Evolutionary conservation across 2,113 vertebrate species (phyloP), one percentile per base, ranked within the genome.

Genomic region (Amphilophus citrinellus): DNA sequence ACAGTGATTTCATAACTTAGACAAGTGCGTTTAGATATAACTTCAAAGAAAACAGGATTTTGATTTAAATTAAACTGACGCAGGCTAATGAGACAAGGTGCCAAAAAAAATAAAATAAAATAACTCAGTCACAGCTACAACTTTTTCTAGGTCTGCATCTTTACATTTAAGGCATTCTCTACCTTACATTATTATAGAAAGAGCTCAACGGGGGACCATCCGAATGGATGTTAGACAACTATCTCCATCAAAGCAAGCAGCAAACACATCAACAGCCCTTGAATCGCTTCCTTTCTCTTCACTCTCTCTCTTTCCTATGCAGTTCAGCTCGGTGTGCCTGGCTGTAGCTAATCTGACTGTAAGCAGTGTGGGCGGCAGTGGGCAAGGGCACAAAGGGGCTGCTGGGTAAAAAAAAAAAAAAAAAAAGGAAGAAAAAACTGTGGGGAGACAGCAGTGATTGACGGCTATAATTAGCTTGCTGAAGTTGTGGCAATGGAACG

Each of bases 401-500:
- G 79, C 76, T 86, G 89, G 88, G 83, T 73, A 84, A 87, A 84
- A 73, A 56, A 68, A 15, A 20, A 27, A 56, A 50, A 30, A 30
- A 30, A 30, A 4, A 4, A 30, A 30, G 35, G 50, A 30, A 6
- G 24, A 1, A 68, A 73, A 83, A 84, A 81, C 42, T 73, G 87
- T 50, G 62, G 50, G 81, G 79, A 88, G 89, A 93, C 90, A 59
- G 85, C 53, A 42, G 61, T 94, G 93, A 95, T 94, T 93, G 95
- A 94, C 94, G 59, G 90, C 86, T 85, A 90, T 94, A 95, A 95
- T 95, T 93, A 93, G 88, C 87, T 75, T 44, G 88, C 92, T 84
- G 81, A 91, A 91, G 88, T 87, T 91, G 86, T 82, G 87, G 61
- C 59, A 86, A 91, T 35, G 63, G 86, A 93, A 92, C 57, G 60